Evolutionary conservation across 92 coral and sea anemone genomes (phyloP).

Genomic region (Diadumene lineata): DNA sequence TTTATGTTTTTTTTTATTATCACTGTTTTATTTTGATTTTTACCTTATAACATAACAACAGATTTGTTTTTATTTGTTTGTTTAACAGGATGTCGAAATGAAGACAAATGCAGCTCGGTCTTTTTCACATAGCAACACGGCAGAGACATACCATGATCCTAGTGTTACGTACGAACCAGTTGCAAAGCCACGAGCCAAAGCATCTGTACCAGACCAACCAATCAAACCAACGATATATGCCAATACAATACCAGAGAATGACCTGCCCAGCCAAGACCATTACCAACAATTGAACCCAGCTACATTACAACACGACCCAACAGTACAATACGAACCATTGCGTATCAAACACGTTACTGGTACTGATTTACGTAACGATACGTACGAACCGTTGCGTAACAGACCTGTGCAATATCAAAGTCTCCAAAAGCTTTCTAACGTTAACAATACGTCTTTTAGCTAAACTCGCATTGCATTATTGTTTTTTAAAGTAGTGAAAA

Average conservation of each 20-base stretch:
- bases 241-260: neutral
- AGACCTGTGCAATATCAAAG: neutral
- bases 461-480: too few species aligned
- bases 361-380: neutral
- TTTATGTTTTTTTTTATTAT: too few species aligned
- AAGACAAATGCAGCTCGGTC: neutral
- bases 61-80: neutral
- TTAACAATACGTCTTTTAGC: neutral
- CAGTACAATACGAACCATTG: neutral
- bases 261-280: neutral
- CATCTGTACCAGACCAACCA: too few species aligned
- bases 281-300: neutral
- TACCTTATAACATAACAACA: too few species aligned
- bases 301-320: neutral
- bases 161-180: neutral
- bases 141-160: neutral
- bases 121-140: neutral
- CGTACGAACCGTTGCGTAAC: neutral
- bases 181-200: too few species aligned
- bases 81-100: neutral
- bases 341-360: neutral
- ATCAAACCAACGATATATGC: neutral
- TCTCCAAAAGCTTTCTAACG: neutral
- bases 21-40: neutral
- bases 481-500: too few species aligned